Evolutionary conservation across 2,888 invertebrate species (phyloP), one percentile per base, ranked within the genome.

Genomic region (Philereme vetulata): DNA sequence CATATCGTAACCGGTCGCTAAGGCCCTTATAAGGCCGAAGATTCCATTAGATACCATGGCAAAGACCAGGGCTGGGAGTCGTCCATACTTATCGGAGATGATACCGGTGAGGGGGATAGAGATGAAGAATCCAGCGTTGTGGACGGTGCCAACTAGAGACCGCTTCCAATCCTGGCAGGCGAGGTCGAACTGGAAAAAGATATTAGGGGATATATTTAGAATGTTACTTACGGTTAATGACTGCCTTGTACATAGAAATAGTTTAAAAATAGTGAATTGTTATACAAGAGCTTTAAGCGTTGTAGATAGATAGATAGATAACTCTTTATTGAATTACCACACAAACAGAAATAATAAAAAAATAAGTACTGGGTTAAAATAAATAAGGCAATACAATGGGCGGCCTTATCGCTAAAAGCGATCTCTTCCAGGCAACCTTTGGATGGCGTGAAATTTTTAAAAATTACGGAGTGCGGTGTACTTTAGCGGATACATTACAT

Each of bases 81-180:
- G 92, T 1, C 96, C 96, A 76, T 93, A 96, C 60, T 80, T 86
- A 85, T 96, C 96, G 0, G 96, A 96, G 52, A 96, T 84, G 10
- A 94, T 87, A 3, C 96, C 96, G 0, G 95, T 94, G 8, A 96
- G 85, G 0, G 95, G 95, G 50, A 96, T 93, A 11, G 96, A 95
- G 67, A 96, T 83, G 81, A 96, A 95, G 83, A 95, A 95, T 9
- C 96, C 96, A 21, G 95, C 88, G 74, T 95, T 96, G 80, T 96
- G 95, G 9, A 96, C 92, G 1, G 96, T 96, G 0, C 96, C 96
- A 4, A 96, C 94, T 51, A 96, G 77, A 0, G 96, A 93, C 5
- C 96, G 86, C 85, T 95, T 96, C 96, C 96, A 96, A 70, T 94
- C 93, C 62, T 94, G 93, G 70, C 95, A 96, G 62, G 93, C 94